A percentile compares a stretch with the other conserved stretches of the same genome.
Conservation (phyloP, 2,888 invertebrate genomes). For the Azorinus chamasolen region DNA sequence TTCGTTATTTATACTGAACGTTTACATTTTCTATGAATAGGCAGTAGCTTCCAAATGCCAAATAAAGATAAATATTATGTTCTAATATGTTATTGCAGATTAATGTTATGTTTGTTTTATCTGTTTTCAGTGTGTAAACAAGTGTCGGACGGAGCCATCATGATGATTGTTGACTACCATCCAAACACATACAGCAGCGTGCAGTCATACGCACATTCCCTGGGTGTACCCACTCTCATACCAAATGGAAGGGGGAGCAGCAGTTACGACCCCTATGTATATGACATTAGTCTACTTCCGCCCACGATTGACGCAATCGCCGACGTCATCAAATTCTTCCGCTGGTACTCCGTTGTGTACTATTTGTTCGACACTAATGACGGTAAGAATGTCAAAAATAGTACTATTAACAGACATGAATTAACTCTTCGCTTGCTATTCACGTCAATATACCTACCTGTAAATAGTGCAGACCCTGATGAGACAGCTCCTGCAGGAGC, state of each 20-base stretch:
- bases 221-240: conserved; percentile 81
- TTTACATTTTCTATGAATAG: no score
- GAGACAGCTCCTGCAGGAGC: no score
- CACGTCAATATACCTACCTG: no score
- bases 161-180: conserved; percentile 78
- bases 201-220: conserved; percentile 80
- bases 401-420: no score
- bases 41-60: no score
- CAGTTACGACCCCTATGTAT: conserved; percentile 70
- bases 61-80: no score
- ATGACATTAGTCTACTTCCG: conserved; percentile 91
- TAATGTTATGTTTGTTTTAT: not conserved
- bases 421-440: no score
- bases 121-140: conserved; percentile 78
- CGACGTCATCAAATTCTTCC: conserved; percentile 96
- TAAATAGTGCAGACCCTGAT: no score
- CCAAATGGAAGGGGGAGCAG: conserved; percentile 75
- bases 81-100: no score
- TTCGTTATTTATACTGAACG: no score
- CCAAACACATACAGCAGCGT: conserved; percentile 77
- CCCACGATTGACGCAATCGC: conserved; percentile 98
- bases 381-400: conserved; percentile 88
- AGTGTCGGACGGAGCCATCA: conserved; percentile 77
- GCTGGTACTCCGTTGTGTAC: conserved; percentile 94
- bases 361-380: conserved; percentile 97